phyloP scores from a whole-genome alignment of 2,797 vertebrate genomes.

The Microchirus variegatus region DNA sequence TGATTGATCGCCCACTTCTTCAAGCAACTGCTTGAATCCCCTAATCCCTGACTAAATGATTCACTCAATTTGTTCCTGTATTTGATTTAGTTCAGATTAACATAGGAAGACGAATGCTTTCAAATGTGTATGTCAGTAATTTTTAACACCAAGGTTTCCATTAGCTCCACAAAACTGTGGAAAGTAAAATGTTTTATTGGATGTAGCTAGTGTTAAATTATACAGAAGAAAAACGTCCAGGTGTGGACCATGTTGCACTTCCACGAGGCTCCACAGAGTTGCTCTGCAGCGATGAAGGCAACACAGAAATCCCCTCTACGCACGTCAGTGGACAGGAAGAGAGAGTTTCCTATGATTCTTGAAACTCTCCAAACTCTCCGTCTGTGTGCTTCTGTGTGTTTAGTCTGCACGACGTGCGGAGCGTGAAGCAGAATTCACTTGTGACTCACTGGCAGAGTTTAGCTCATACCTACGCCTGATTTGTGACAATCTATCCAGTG shows the following conservation, averaged over 20 bases:
- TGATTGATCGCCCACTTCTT: constrained; percentile 10
- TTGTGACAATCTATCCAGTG: constrained; percentile 26
- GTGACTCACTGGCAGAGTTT: constrained; percentile 49
- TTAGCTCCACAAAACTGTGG: neutral
- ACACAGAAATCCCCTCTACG: constrained; percentile 39
- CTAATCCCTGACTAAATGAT: constrained; percentile 10
- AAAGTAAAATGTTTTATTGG: neutral
- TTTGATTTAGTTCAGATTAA: constrained; percentile 17
- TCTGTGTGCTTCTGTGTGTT: constrained; percentile 29
- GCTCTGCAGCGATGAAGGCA: constrained; percentile 22
- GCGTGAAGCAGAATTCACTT: constrained; percentile 34
- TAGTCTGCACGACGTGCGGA: constrained; percentile 42
- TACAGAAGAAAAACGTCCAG: constrained; percentile 10
- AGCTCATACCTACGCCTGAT: constrained; percentile 23
- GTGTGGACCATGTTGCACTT: constrained; percentile 19
- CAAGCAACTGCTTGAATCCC: constrained; percentile 8
- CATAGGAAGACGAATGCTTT: neutral
- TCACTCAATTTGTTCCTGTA: constrained; percentile 11
- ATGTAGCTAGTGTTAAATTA: constrained; percentile 6
- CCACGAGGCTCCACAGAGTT: constrained; percentile 16
- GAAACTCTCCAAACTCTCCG: constrained; percentile 25
- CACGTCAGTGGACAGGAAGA: constrained; percentile 41
- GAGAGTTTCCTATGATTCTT: constrained; percentile 51
- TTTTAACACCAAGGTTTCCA: neutral
- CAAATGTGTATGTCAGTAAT: neutral